A percentile compares a stretch with the other conserved stretches of the same genome.
These are phyloP conservation scores for Candoia aspera DNA, from an alignment of 2,113 vertebrate species.

Conservation along the genomic window DNA sequence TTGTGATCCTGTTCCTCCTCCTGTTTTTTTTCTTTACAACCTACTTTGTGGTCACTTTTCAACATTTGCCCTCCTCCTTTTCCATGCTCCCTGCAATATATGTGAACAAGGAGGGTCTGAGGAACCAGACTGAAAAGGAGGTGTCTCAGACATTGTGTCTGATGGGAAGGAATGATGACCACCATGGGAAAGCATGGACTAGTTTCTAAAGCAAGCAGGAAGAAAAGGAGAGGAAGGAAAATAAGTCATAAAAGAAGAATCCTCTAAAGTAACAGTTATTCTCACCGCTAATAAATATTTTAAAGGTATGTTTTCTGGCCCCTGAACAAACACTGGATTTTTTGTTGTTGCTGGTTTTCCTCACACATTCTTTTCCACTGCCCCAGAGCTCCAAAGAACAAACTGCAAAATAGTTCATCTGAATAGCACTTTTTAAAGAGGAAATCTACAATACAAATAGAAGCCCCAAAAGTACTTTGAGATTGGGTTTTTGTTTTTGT, in stretches of 20 bases:
- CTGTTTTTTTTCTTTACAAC: neutral
- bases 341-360: too few relatives aligned
- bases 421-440: neutral
- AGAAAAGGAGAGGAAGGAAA: neutral
- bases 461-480: too few relatives aligned
- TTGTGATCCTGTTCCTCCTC: neutral
- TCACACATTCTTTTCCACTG: neutral
- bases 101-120: neutral
- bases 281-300: neutral
- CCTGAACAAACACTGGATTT: neutral
- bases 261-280: neutral
- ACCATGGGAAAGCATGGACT: neutral
- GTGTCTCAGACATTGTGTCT: neutral
- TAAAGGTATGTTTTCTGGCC: neutral
- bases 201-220: neutral
- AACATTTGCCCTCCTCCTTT: neutral
- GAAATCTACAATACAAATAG: neutral
- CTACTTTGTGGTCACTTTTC: neutral
- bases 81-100: neutral
- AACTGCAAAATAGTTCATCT: neutral
- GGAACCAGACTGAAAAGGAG: neutral
- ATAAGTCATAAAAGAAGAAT: neutral
- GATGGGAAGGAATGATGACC: neutral
- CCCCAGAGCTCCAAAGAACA: neutral
- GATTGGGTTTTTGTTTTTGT: too few relatives aligned